Evolutionary conservation across 2,888 invertebrate genomes (phyloP), one percentile per base, ranked within the genome.

Genomic region (Drosophila paranaensis): DNA sequence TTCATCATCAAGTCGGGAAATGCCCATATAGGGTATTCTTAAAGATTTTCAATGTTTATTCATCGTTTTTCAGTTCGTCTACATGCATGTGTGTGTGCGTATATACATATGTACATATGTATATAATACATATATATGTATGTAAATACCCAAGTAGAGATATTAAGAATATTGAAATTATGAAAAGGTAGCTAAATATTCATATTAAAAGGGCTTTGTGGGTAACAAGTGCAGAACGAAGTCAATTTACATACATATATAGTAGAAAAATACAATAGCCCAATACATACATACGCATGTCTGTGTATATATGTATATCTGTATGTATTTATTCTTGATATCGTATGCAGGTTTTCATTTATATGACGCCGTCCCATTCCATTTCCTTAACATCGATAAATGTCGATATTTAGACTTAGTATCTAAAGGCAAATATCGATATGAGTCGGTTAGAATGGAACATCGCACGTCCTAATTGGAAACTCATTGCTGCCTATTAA

Each of bases 1-100:
- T 9, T 10, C 9, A 33, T 6, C 5, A 2, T n/a, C 30, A 10
- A 4, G 5, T 30, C 0, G 14, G 9, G 14, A 27, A 42, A 30
- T 48, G 48, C 9, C 48, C 48, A 48, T n/a, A 48, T 48, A 48
- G 48, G 48, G 48, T 5, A 48, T 48, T 48, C n/a, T 48, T 48
- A 1, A n/a, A 30, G 30, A 48, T 48, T n/a, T 30, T 48, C n/a
- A n/a, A n/a, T 30, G 46, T n/a, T n/a, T 48, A 48, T 48, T 30
- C 30, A 48, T 30, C 30, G 30, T 11, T 10, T 42, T 42, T 42
- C 42, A 42, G 16, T 16, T 42, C 16, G 9, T 30, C 2, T 30
- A 10, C n/a, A 6, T 33, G 16, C 11, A 11, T 50, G 16, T 11
- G 11, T 16, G 11, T 16, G 33, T 50, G 30, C 11, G 6, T 50